phyloP scores from a whole-genome alignment of 2,113 vertebrate genomes.

The Cichladusa arquata region DNA sequence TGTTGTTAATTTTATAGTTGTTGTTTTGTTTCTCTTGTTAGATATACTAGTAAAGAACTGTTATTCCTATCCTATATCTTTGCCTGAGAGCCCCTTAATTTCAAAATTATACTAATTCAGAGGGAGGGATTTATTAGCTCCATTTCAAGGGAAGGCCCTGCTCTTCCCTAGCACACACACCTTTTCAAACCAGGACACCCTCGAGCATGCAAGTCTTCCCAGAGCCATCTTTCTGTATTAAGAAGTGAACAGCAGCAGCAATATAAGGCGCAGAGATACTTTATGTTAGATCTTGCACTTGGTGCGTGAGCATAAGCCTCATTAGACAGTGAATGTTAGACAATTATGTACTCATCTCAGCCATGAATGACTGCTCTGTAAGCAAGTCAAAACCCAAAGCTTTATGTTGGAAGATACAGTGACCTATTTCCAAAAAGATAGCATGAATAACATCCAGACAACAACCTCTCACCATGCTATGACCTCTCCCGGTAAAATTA shows the following conservation, averaged over 20 bases:
- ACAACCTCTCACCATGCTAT: neutral
- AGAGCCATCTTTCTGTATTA: neutral
- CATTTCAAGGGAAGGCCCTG: too few relatives aligned
- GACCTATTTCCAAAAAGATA: neutral
- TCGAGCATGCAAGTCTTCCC: neutral
- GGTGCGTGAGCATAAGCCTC: neutral
- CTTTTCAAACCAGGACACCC: too few relatives aligned
- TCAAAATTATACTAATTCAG: too few relatives aligned
- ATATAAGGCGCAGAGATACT: accelerated
- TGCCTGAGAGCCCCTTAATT: too few relatives aligned
- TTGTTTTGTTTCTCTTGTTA: too few relatives aligned
- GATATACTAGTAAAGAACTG: too few relatives aligned
- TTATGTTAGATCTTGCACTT: neutral
- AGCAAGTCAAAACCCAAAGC: neutral
- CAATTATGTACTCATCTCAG: neutral
- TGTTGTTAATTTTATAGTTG: too few relatives aligned
- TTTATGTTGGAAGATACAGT: neutral
- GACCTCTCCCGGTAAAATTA: neutral
- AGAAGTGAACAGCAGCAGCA: neutral
- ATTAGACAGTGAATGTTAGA: neutral
- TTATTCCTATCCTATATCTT: too few relatives aligned
- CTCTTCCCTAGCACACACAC: too few relatives aligned
- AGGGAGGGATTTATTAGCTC: too few relatives aligned
- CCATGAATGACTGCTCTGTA: neutral
- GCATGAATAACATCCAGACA: neutral